Evolutionary conservation across 2,797 vertebrate species (phyloP).

Genomic region (Pantherophis alleghaniensis): DNA sequence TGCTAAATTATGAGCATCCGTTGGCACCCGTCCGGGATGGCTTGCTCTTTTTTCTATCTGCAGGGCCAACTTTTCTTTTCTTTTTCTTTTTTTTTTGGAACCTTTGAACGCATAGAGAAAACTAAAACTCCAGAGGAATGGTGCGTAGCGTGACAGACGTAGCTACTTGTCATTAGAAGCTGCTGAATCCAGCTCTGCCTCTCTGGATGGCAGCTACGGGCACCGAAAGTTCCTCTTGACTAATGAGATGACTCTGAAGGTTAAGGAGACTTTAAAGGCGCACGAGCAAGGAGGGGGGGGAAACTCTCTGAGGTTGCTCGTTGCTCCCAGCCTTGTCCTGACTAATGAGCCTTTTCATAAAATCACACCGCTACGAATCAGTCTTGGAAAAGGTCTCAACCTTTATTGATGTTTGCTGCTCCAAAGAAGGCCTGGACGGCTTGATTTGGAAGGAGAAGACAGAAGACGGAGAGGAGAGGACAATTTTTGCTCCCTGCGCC

Average conservation of each 20-base stretch:
- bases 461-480: too few relatives aligned
- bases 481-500: too few relatives aligned
- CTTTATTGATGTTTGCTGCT: neutral
- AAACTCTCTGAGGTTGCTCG: neutral
- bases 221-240: neutral
- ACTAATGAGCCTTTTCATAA: slow-evolving; percentile 23
- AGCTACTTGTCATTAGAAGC: neutral
- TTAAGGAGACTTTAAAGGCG: neutral
- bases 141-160: too few relatives aligned
- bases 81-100: neutral
- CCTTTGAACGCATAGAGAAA: slow-evolving; percentile 28
- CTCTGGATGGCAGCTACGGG: neutral
- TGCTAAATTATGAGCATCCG: slow-evolving; percentile 72
- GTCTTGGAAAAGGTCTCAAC: neutral
- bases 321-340: slow-evolving; percentile 1
- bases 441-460: neutral
- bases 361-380: neutral
- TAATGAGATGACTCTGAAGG: slow-evolving; percentile 23
- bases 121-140: neutral
- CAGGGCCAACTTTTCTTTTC: slow-evolving; percentile 54
- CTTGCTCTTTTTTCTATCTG: neutral
- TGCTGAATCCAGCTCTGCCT: neutral
- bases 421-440: neutral
- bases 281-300: too few relatives aligned
- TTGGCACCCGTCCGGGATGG: slow-evolving; percentile 50